Conservation (phyloP, 2,888 invertebrate species). For the Trissolcus japonicus region DNA sequence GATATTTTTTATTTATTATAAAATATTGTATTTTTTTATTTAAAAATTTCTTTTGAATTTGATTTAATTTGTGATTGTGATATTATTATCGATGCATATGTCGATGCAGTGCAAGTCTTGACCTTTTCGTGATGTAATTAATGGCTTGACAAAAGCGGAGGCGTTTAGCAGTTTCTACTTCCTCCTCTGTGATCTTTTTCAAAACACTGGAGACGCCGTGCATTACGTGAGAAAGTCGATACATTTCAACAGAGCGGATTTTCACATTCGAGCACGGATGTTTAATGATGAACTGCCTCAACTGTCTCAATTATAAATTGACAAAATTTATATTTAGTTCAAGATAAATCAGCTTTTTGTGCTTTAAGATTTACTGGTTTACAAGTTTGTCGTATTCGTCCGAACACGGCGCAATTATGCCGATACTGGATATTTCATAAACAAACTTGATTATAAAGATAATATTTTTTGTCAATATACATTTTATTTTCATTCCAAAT, state of each 20-base stretch:
- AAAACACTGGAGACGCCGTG: slow-evolving; percentile 49
- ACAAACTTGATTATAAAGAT: slow-evolving; percentile 16
- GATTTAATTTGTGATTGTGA: too few relatives aligned
- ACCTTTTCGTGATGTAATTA: slow-evolving; percentile 67
- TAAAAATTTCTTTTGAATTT: too few relatives aligned
- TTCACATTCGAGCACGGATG: slow-evolving; percentile 20
- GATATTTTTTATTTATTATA: too few relatives aligned
- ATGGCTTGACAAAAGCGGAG: slow-evolving; percentile 70
- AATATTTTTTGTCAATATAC: slow-evolving; percentile 49
- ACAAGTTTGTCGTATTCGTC: neutral
- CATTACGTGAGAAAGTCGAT: slow-evolving; percentile 55
- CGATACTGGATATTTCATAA: slow-evolving; percentile 24
- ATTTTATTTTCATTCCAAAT: slow-evolving; percentile 49
- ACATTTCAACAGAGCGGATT: slow-evolving; percentile 42
- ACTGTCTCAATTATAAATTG: slow-evolving; percentile 8
- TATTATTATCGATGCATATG: slow-evolving; percentile 26
- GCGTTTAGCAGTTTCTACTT: slow-evolving; percentile 68
- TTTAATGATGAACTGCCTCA: slow-evolving; percentile 11
- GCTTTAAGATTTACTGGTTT: neutral
- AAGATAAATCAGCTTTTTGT: neutral
- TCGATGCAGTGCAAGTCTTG: slow-evolving; percentile 60
- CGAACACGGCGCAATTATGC: too few relatives aligned
- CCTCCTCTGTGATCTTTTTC: slow-evolving; percentile 27
- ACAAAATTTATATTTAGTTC: slow-evolving; percentile 11
- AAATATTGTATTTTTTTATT: too few relatives aligned